Evolutionary conservation across 2,113 vertebrate genomes (phyloP).

Genomic region (Petaurus breviceps): DNA sequence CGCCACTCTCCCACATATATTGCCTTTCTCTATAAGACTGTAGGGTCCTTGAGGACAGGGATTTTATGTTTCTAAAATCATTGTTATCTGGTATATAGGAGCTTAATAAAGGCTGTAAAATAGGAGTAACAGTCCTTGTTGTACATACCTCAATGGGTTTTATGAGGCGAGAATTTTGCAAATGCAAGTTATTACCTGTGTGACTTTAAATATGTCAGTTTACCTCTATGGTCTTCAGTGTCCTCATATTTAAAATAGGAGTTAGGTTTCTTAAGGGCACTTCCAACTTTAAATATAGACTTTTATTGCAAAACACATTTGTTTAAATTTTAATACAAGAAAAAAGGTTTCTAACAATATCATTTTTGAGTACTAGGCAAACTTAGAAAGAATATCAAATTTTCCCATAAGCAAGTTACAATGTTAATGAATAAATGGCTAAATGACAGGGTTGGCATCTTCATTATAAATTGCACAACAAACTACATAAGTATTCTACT

Average conservation of each 20-base stretch:
- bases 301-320: neutral
- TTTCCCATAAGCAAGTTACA: neutral
- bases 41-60: neutral
- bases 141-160: neutral
- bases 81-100: neutral
- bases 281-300: neutral
- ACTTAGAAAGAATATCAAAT: neutral
- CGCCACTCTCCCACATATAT: neutral
- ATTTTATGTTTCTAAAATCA: neutral
- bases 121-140: neutral
- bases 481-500: neutral
- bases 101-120: neutral
- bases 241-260: neutral
- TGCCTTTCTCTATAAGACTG: neutral
- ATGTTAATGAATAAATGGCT: neutral
- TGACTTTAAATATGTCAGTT: neutral
- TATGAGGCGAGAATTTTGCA: neutral
- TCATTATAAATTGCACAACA: neutral
- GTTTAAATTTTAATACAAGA: neutral
- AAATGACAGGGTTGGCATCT: neutral
- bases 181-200: neutral
- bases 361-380: conserved; percentile 11
- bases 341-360: conserved; percentile 26
- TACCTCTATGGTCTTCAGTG: neutral
- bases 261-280: neutral